Percentiles rank a stretch among this genome's conserved stretches.
Conservation (phyloP, 2,888 invertebrate genomes). For the Tetranychus piercei region DNA sequence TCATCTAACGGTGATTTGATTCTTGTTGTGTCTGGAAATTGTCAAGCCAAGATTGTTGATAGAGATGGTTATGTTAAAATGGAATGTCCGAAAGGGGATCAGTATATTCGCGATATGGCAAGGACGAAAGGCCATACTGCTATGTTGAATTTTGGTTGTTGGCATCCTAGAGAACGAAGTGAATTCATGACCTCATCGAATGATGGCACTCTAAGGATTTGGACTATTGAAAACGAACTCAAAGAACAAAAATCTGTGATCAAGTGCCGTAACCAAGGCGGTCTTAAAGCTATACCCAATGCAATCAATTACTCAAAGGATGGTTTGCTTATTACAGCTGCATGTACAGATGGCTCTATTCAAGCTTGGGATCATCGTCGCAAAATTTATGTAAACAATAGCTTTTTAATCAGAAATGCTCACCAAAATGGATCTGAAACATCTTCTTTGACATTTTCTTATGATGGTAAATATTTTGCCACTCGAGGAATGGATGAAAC, state of each 20-base stretch:
- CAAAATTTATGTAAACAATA: constrained; percentile 46
- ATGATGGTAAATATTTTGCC: constrained; percentile 55
- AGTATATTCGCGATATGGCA: constrained; percentile 59
- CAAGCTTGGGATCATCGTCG: constrained; percentile 71
- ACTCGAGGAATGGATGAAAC: constrained; percentile 79
- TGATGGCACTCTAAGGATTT: constrained; percentile 79
- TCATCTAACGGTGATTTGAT: constrained; percentile 84
- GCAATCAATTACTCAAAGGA: constrained; percentile 65
- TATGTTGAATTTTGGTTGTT: constrained; percentile 66
- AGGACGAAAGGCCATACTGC: constrained; percentile 60
- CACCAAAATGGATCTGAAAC: constrained; percentile 63
- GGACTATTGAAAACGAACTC: constrained; percentile 57
- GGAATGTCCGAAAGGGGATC: constrained; percentile 84
- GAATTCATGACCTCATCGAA: constrained; percentile 87
- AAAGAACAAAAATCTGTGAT: constrained; percentile 61
- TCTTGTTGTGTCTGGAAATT: constrained; percentile 69
- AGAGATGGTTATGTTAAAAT: constrained; percentile 80
- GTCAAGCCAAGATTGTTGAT: constrained; percentile 66
- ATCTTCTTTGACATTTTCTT: constrained; percentile 67
- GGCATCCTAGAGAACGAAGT: constrained; percentile 75
- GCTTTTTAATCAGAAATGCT: constrained; percentile 53
- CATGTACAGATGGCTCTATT: constrained; percentile 80
- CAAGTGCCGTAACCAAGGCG: constrained; percentile 67
- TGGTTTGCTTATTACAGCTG: constrained; percentile 61
- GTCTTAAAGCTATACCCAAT: constrained; percentile 64